Percentiles rank a stretch among this genome's conserved stretches.
Evolutionary conservation across 2,888 invertebrate species (phyloP).

Genomic region (Hirtodrosophila confusa): DNA sequence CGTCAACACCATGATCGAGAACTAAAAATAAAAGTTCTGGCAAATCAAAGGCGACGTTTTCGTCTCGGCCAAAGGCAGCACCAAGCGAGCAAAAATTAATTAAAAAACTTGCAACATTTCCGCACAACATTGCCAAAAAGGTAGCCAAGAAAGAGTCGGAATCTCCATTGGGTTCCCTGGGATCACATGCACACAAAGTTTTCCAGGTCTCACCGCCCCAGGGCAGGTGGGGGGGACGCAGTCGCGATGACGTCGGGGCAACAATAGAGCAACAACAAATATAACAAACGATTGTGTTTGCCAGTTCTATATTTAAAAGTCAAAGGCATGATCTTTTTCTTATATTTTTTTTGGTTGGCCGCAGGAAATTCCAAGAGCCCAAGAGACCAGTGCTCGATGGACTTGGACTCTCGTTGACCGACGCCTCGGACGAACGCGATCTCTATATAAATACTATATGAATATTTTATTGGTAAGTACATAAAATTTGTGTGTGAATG

Average conservation of each 20-base stretch:
- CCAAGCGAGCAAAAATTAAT: conserved; percentile 53
- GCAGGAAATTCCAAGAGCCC: conserved; percentile 61
- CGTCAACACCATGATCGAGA: conserved; percentile 70
- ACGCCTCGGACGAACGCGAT: conserved; percentile 39
- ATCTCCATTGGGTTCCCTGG: conserved; percentile 5
- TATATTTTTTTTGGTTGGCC: conserved; percentile 7
- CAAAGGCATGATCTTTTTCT: conserved; percentile 57
- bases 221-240: neutral
- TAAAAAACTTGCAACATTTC: conserved; percentile 61
- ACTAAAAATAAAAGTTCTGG: conserved; percentile 65
- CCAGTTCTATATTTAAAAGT: conserved; percentile 72
- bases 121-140: conserved; percentile 67
- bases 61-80: conserved; percentile 25
- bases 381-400: conserved; percentile 24
- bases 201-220: conserved; percentile 46
- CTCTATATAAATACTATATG: conserved; percentile 52
- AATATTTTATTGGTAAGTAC: conserved; percentile 72
- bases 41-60: conserved; percentile 75
- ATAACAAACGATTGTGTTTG: conserved; percentile 57
- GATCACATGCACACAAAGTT: conserved; percentile 31
- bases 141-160: conserved; percentile 10
- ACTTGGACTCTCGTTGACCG: conserved; percentile 53
- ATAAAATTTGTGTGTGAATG: conserved; percentile 51
- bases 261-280: conserved; percentile 22
- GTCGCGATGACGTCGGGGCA: conserved; percentile 48